Conservation (phyloP, 2,113 vertebrate genomes). For the Hippopotamus amphibius region DNA sequence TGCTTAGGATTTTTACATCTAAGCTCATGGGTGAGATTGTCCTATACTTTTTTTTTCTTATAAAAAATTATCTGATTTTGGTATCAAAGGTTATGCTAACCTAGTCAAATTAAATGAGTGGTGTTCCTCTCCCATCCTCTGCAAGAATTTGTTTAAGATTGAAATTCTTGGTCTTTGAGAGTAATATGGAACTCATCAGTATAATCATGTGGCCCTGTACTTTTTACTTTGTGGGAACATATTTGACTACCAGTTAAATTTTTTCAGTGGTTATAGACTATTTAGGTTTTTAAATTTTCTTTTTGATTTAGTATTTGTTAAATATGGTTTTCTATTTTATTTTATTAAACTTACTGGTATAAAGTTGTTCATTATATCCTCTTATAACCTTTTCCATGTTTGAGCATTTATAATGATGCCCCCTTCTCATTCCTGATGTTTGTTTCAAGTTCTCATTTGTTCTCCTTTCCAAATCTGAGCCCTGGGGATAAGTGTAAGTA, state of each 20-base stretch:
- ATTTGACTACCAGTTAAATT: constrained; percentile 4
- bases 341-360: neutral
- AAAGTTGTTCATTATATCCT: neutral
- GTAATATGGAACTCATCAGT: neutral
- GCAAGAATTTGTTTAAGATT: constrained; percentile 38
- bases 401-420: neutral
- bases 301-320: constrained; percentile 18
- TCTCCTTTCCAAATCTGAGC: neutral
- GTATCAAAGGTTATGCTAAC: constrained; percentile 22
- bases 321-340: neutral
- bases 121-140: neutral
- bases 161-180: constrained; percentile 57
- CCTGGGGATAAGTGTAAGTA: neutral
- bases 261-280: neutral
- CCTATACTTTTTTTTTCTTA: constrained; percentile 38
- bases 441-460: neutral
- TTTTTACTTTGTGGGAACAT: constrained; percentile 38
- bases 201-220: neutral
- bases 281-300: neutral
- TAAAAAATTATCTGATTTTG: constrained; percentile 1
- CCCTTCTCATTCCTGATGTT: constrained; percentile 22
- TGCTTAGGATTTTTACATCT: constrained; percentile 27
- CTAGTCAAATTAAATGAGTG: neutral
- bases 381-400: neutral
- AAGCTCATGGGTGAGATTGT: constrained; percentile 15